phyloP scores from a whole-genome alignment of 2,888 invertebrate genomes.

The Drosophila fulvimacula region DNA sequence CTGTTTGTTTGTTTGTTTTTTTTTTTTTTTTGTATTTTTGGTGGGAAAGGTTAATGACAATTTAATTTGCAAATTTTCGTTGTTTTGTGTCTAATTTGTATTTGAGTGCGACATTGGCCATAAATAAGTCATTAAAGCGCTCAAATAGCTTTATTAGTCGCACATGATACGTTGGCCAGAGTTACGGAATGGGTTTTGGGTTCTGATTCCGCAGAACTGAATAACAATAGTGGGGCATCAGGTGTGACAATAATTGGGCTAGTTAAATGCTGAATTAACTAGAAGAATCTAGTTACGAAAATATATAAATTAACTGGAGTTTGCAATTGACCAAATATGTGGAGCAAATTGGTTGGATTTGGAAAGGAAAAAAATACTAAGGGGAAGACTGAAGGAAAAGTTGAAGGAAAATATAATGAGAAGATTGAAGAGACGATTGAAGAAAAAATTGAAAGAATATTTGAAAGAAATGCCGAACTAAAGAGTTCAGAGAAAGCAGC shows the following conservation, averaged over 20 bases:
- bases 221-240: conserved; percentile 19
- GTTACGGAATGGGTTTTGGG: background rate
- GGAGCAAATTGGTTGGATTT: background rate
- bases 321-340: background rate
- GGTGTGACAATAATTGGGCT: conserved; percentile 31
- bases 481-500: too few species aligned
- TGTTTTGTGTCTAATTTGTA: conserved; percentile 41
- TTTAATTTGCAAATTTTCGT: conserved; percentile 69
- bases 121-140: conserved; percentile 77
- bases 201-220: conserved; percentile 16
- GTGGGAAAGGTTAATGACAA: conserved; percentile 57
- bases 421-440: background rate
- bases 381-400: background rate
- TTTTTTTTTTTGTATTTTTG: conserved; percentile 24
- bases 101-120: conserved; percentile 41
- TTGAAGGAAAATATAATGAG: background rate
- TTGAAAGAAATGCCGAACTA: background rate
- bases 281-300: background rate
- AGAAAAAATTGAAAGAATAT: background rate
- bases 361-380: too few species aligned
- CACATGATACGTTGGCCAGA: conserved; percentile 51
- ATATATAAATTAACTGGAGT: background rate
- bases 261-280: background rate
- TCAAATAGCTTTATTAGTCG: conserved; percentile 73
- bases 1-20: conserved; percentile 8